A percentile compares a stretch with the other conserved stretches of the same genome.
Evolutionary conservation across 2,888 invertebrate genomes (phyloP).

Genomic region (Brachypterus glaber): DNA sequence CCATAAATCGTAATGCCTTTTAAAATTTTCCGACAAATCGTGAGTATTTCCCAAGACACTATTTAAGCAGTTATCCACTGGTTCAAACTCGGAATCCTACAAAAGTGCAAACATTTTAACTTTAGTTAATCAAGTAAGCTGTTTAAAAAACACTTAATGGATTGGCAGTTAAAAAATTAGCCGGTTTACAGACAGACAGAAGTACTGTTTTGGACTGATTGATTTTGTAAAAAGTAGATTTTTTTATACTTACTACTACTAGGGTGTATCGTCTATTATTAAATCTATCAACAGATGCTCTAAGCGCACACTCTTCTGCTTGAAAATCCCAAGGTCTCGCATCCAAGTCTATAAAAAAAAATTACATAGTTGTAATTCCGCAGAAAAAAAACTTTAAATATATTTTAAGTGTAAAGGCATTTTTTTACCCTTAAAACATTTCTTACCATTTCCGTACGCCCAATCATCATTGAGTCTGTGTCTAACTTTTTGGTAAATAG

Average conservation of each 20-base stretch:
- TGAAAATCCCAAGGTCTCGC: slow-evolving; percentile 98
- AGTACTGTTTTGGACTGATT: no score
- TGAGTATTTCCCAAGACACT: slow-evolving; percentile 69
- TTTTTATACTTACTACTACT: slow-evolving; percentile 26
- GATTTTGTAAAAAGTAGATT: slow-evolving; percentile 2
- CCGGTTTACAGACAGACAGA: no score
- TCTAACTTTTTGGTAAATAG: slow-evolving; percentile 94
- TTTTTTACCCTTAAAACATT: neutral
- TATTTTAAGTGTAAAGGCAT: neutral
- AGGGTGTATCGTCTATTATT: slow-evolving; percentile 77
- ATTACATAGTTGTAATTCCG: neutral
- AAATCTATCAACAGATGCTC: slow-evolving; percentile 91
- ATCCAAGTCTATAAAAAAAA: slow-evolving; percentile 68
- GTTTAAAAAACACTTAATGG: slow-evolving; percentile 12
- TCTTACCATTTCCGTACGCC: slow-evolving; percentile 91
- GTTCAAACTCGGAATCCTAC: slow-evolving; percentile 51
- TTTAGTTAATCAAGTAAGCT: slow-evolving; percentile 5
- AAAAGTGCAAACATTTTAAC: slow-evolving; percentile 20
- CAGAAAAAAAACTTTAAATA: neutral
- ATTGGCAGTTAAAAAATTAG: slow-evolving; percentile 5
- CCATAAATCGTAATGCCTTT: slow-evolving; percentile 90
- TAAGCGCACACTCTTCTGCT: slow-evolving; percentile 90
- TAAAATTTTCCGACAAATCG: slow-evolving; percentile 87
- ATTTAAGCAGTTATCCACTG: slow-evolving; percentile 70
- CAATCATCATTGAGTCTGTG: slow-evolving; percentile 98